Base-by-base conservation (phyloP, 2,113 vertebrate species). In the Crotophaga sulcirostris region DNA sequence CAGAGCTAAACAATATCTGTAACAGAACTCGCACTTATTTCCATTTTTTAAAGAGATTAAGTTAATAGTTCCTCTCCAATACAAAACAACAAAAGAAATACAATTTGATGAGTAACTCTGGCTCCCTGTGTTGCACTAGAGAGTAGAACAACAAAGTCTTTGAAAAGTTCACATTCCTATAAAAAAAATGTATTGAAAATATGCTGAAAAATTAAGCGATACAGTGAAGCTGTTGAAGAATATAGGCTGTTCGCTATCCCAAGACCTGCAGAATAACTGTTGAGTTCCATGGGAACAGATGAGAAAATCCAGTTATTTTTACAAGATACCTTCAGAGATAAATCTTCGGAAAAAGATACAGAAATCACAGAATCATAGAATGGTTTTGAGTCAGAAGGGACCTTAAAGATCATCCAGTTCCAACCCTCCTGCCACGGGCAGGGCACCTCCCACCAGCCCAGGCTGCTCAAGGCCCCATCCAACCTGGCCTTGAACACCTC, bases 171-270 rank as follows among this genome's bases (percentile, higher is more conserved):
- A 77, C 40, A 54, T 23, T 66, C 64, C 58, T 70, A 63, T 2
- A 2, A 40, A 79, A 28, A 59, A 84, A 45, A 70, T 10, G 9
- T 38, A 85, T 49, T 93, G 42, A 82, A 97, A 94, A 79, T 75
- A 58, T 7, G 21, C 45, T 78, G 29, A 88, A 91, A 94, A 93
- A 67, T 31, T 54, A 21, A 56, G n/a, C 33, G 91, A 94, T 55
- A 80, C 74, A 85, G 16, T 60, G 31, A 93, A 91, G 68, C 72
- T 94, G 78, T 20, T 95, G 79, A 60, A 83, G 60, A 91, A 54
- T 13, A 82, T 2, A 85, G 17, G 45, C 49, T 52, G 20, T 34
- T 84, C 60, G 76, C 8, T 17, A 26, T 34, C 49, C 14, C 59
- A 76, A 49, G 59, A 88, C 59, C 59, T 54, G 47, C 26, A 83